Evolutionary conservation across 2,113 vertebrate genomes (phyloP).

Genomic region (Sprattus sprattus): DNA sequence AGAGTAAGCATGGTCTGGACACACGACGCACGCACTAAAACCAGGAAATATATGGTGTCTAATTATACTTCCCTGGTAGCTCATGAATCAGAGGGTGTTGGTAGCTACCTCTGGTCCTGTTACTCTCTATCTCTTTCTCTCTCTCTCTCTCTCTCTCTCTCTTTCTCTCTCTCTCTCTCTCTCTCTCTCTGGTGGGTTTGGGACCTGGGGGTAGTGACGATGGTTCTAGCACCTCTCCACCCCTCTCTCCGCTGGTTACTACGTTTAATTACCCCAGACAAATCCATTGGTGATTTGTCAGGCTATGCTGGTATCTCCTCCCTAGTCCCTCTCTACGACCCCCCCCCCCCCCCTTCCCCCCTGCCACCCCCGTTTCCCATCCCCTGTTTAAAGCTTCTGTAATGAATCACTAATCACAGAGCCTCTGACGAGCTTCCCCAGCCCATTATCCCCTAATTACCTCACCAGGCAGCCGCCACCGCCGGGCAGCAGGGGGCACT

Average conservation of each 20-base stretch:
- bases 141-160: not conserved
- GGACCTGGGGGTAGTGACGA: slow-evolving; percentile 18
- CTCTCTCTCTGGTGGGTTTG: slow-evolving; percentile 5
- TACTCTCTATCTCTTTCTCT: not conserved
- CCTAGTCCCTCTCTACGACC: not conserved
- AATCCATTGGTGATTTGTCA: slow-evolving; percentile 70
- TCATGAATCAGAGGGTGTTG: slow-evolving; percentile 19
- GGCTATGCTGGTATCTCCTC: slow-evolving; percentile 50
- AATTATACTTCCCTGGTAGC: not conserved
- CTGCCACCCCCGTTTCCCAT: slow-evolving; percentile 28
- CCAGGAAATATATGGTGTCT: slow-evolving; percentile 12
- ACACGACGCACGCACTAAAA: not conserved
- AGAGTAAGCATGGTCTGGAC: not conserved
- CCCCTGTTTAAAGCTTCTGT: slow-evolving; percentile 68
- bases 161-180: not conserved
- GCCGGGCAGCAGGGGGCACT: slow-evolving; percentile 61
- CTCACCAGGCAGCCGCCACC: slow-evolving; percentile 49
- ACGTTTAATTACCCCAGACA: slow-evolving; percentile 66
- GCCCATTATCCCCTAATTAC: slow-evolving; percentile 74
- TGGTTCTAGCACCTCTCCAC: not conserved
- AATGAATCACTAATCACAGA: slow-evolving; percentile 73
- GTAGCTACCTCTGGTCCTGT: slow-evolving; percentile 5
- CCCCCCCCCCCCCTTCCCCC: slow-evolving; percentile 44
- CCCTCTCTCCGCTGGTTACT: slow-evolving; percentile 54
- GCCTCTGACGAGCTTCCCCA: slow-evolving; percentile 66